Evolutionary conservation across 2,113 vertebrate species (phyloP).

Genomic region (Hippopotamus amphibius): DNA sequence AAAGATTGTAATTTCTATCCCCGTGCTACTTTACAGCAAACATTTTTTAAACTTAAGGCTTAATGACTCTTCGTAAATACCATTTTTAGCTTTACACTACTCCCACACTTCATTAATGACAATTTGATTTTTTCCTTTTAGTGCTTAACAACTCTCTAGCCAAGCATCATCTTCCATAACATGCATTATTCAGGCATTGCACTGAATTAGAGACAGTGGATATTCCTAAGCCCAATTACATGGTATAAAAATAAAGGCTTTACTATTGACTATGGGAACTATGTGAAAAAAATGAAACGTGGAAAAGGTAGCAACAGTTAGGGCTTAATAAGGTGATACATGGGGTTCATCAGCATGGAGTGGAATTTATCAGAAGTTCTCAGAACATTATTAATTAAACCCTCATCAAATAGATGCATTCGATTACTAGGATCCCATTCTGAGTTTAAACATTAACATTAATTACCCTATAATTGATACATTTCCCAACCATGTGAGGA

Average conservation of each 20-base stretch:
- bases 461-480: conserved; percentile 84
- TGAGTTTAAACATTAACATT: conserved; percentile 82
- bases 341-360: conserved; percentile 81
- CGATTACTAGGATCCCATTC: conserved; percentile 77
- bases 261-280: conserved; percentile 76
- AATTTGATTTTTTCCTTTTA: background rate
- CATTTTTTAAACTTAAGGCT: conserved; percentile 50
- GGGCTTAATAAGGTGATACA: conserved; percentile 84
- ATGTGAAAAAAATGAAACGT: conserved; percentile 74
- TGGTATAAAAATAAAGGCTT: conserved; percentile 74
- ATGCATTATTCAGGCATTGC: conserved; percentile 66
- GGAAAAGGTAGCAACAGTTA: conserved; percentile 77
- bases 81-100: conserved; percentile 17
- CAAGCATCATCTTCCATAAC: conserved; percentile 56
- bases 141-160: background rate
- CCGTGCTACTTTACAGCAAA: background rate
- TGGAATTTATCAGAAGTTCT: conserved; percentile 75
- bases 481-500: conserved; percentile 58
- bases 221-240: conserved; percentile 74
- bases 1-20: conserved; percentile 24
- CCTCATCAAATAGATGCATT: conserved; percentile 81
- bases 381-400: conserved; percentile 86
- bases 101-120: conserved; percentile 50
- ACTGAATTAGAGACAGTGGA: conserved; percentile 76
- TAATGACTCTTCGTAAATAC: conserved; percentile 2